Evolutionary conservation across 2,797 vertebrate genomes (phyloP), one percentile per base, ranked within the genome.

Genomic region (Acipenser oxyrinchus): DNA sequence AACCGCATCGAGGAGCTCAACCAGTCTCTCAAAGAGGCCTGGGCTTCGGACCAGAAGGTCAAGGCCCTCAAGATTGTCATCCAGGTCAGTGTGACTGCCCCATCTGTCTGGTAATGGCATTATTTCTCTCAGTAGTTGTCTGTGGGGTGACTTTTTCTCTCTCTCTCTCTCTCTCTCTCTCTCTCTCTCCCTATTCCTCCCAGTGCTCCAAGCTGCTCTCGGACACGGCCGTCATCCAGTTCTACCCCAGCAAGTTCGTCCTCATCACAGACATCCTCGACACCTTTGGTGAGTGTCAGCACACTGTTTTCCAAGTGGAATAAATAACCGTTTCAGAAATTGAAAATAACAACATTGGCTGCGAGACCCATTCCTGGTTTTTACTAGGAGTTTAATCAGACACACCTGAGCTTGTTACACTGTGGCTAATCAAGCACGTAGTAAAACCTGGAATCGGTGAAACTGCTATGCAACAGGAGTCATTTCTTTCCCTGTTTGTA

Each of bases 171-270:
- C 15, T 18, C 15, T 1, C 15, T 1, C 49, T 62, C 11, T 23
- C 13, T 51, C 6, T 50, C 6, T 60, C 15, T 18, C 15, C 15
- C 15, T 1, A 18, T 4, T 13, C 65, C 62, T 75, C 73, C 60
- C 76, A 99, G 96, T 99, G 96, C 80, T 97, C 95, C 23, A 99
- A 99, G 81, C 93, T 99, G 48, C 91, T 99, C 66, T 98, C 95
- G 0, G 97, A 99, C 83, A 97, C 94, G 0, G 88, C 93, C 0
- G 97, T 99, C 70, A 99, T 99, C 83, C 95, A 93, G 82, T 99
- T 99, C 85, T 99, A 99, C 80, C 97, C 97, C 62, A 99, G 96
- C 91, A 99, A 99, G 80, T 99, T 99, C 75, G 97, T 99, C 69
- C 90, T 99, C 70, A 96, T 99, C 79, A 99, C 97, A 0, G 95